Evolutionary conservation across 2,888 invertebrate genomes (phyloP), one percentile per base, ranked within the genome.

Genomic region (Lepidocyrtoides sp.): DNA sequence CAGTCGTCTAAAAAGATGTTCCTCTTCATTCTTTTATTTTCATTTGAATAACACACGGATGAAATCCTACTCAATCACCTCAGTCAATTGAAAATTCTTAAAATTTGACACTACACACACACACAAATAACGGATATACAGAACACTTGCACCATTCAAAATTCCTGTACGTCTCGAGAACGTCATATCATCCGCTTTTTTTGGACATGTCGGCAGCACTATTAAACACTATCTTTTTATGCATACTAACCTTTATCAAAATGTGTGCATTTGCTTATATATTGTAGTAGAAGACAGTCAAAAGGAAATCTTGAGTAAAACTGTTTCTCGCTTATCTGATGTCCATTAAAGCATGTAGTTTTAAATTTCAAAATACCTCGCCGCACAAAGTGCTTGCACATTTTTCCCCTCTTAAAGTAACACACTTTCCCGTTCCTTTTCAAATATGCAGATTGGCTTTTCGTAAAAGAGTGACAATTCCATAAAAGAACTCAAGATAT

Each of bases 11-110:
- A n/a, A n/a, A n/a, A n/a, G n/a, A n/a, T n/a, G n/a, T n/a, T n/a
- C n/a, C n/a, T n/a, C n/a, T n/a, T n/a, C 23, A 17, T 57, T 44
- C 36, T 20, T 17, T 75, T n/a, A 44, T 75, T 48, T 48, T 48
- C 12, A 77, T 77, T 48, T 77, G 77, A 77, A 77, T 51, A 51
- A 77, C 41, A 29, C 23, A 69, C 69, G 32, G 17, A 23, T 72
- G 12, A 72, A 72, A 72, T 36, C 44, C 72, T 36, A 41, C 20
- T 72, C 41, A 36, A 32, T 17, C 32, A 12, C 29, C 14, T 29
- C 63, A 29, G 29, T 63, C 12, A 63, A 12, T 60, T 63, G 29
- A 63, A 3, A 63, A 63, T 36, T 36, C 36, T 36, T 29, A 29
- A n/a, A 63, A 10, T 14, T 14, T 63, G 4, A 12, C 51, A 51